Conservation (phyloP, 2,113 vertebrate species). For the Aphyosemion australe region DNA sequence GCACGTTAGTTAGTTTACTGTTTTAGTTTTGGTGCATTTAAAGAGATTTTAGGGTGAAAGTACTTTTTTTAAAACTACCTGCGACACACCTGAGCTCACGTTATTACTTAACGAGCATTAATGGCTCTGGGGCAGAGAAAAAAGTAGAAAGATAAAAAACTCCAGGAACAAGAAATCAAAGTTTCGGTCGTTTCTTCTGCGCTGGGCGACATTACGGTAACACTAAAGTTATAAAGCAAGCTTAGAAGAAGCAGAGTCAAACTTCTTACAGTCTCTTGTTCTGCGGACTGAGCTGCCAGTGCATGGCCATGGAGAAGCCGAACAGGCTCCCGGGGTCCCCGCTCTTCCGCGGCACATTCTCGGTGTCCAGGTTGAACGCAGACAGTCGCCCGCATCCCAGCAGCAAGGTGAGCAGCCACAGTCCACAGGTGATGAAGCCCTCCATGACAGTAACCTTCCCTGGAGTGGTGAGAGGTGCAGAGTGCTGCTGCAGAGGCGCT, state of each 20-base stretch:
- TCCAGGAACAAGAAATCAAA: no score
- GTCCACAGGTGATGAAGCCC: slow-evolving; percentile 32
- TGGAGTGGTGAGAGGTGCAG: slow-evolving; percentile 9
- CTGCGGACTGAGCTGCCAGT: slow-evolving; percentile 84
- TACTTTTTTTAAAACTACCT: slow-evolving; percentile 1
- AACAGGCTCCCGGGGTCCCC: slow-evolving; percentile 87
- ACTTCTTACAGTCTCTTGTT: slow-evolving; percentile 87
- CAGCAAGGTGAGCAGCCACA: slow-evolving; percentile 70
- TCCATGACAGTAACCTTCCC: slow-evolving; percentile 29
- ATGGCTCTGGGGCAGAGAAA: no score
- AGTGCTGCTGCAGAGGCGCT: slow-evolving; percentile 10
- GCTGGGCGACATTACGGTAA: background rate
- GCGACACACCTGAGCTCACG: slow-evolving; percentile 40
- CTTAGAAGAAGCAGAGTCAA: no score
- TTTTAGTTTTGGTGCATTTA: background rate
- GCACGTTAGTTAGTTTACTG: background rate
- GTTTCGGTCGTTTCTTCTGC: background rate
- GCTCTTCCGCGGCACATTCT: slow-evolving; percentile 78
- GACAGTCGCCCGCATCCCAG: slow-evolving; percentile 66
- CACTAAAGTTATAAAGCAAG: background rate
- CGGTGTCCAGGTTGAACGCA: slow-evolving; percentile 90
- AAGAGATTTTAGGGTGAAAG: background rate
- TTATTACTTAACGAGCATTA: background rate
- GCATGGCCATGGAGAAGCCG: slow-evolving; percentile 94
- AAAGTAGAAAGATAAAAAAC: background rate